Percentiles rank a stretch among this genome's conserved stretches.
Conservation (phyloP, 2,113 vertebrate species). For the Oenanthe melanoleuca region DNA sequence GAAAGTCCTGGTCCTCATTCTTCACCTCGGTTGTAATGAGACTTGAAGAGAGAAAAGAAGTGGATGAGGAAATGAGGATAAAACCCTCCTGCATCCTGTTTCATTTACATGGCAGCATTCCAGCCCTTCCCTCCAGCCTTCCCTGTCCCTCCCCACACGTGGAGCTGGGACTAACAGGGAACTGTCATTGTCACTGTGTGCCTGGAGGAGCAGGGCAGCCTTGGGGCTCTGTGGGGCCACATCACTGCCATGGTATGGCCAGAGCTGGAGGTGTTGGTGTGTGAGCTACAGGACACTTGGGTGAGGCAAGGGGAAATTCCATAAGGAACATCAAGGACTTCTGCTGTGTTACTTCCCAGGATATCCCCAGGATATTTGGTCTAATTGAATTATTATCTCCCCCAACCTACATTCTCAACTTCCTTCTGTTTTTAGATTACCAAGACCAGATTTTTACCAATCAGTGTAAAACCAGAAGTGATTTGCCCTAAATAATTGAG, state of each 20-base stretch:
- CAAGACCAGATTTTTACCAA: background rate
- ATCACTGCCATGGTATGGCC: background rate
- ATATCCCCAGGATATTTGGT: background rate
- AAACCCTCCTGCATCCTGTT: background rate
- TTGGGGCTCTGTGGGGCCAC: background rate
- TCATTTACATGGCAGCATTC: background rate
- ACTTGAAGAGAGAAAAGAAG: background rate
- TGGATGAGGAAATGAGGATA: background rate
- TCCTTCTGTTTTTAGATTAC: background rate
- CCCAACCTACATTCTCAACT: background rate
- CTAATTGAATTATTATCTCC: background rate
- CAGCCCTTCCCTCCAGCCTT: background rate
- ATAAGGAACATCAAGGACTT: background rate
- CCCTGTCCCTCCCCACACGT: accelerated
- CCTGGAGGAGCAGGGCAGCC: background rate
- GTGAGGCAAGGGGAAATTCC: background rate
- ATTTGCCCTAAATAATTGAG: background rate
- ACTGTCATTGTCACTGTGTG: background rate
- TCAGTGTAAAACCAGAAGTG: background rate
- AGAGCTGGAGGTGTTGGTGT: background rate
- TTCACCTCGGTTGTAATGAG: background rate
- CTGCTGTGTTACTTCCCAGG: background rate
- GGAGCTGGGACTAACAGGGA: background rate
- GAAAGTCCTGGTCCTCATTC: background rate
- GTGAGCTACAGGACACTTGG: background rate